Percentiles rank a stretch among this genome's conserved stretches.
Conservation (phyloP, 2,113 vertebrate species). For the Nesogale talazaci region DNA sequence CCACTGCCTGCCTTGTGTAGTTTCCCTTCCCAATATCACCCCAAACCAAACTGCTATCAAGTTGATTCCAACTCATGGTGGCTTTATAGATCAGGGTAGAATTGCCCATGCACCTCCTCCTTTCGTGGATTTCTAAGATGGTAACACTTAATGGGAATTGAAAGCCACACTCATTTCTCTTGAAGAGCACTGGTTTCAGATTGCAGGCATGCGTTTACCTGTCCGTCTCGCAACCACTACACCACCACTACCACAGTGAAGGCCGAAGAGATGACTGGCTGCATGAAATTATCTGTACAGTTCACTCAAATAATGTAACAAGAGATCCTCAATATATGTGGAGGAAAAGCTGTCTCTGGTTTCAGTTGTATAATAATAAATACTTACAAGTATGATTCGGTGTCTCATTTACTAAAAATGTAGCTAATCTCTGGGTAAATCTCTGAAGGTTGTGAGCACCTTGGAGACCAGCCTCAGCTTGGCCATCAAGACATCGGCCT, state of each 20-base stretch:
- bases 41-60: too few relatives aligned
- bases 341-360: too few relatives aligned
- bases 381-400: neutral
- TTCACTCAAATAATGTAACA: neutral
- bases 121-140: too few relatives aligned
- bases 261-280: neutral
- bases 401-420: neutral
- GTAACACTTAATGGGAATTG: too few relatives aligned
- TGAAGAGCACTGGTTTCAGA: too few relatives aligned
- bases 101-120: too few relatives aligned
- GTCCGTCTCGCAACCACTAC: too few relatives aligned
- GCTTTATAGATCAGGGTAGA: too few relatives aligned
- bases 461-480: neutral
- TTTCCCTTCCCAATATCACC: neutral
- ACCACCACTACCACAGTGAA: neutral
- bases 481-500: neutral
- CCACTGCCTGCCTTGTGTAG: neutral
- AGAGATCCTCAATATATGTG: neutral
- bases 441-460: neutral
- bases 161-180: too few relatives aligned
- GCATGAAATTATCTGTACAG: neutral
- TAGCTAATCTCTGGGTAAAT: neutral
- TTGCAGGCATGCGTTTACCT: too few relatives aligned
- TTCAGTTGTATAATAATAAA: neutral
- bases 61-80: too few relatives aligned